Evolutionary conservation across 2,113 vertebrate genomes (phyloP).

Genomic region (Campylomormyrus numenius): DNA sequence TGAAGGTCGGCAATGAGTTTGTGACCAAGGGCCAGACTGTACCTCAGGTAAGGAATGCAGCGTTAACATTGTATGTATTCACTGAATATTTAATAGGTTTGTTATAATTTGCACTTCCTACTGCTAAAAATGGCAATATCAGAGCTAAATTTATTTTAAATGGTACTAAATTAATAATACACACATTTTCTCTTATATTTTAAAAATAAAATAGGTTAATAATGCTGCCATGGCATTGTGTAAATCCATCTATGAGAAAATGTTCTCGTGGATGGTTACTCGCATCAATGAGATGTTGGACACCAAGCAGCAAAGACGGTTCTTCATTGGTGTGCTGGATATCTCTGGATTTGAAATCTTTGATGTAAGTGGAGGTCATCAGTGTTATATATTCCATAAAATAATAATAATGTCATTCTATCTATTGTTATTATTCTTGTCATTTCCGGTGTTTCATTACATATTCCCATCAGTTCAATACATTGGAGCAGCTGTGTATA

Average conservation of each 20-base stretch:
- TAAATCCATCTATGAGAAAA: not conserved
- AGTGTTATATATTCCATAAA: not conserved
- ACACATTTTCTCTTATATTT: not conserved
- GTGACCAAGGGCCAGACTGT: not conserved
- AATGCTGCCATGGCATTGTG: not conserved
- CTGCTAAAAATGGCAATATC: not conserved
- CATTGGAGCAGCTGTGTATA: conserved; percentile 66
- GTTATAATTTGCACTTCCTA: not conserved
- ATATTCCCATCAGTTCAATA: conserved; percentile 35
- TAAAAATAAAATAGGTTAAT: conserved; percentile 28
- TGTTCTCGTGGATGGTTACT: not conserved
- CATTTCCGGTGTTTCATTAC: too few species aligned
- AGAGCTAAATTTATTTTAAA: not conserved
- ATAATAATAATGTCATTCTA: not conserved
- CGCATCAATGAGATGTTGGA: not conserved
- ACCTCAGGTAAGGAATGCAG: not conserved
- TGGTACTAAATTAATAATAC: not conserved
- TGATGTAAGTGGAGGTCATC: not conserved
- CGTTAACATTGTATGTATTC: not conserved
- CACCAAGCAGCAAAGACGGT: not conserved
- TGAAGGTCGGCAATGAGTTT: not conserved
- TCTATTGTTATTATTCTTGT: not conserved
- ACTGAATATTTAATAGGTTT: not conserved
- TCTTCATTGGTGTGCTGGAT: not conserved
- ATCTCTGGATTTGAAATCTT: not conserved